Evolutionary conservation across 1,140 invertebrate species (phyloP).

Genomic region (Drosophila kurseongensis): DNA sequence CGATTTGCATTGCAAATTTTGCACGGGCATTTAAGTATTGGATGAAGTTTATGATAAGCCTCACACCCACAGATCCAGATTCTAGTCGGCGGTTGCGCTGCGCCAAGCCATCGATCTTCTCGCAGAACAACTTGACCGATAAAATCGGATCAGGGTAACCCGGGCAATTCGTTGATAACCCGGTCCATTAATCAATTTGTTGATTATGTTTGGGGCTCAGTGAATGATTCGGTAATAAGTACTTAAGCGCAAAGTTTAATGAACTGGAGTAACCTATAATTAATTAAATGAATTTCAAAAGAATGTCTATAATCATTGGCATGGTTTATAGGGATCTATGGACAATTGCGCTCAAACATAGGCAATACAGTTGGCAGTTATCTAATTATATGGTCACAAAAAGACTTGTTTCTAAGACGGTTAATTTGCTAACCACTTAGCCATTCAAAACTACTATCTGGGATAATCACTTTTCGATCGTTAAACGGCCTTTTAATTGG

Average conservation of each 20-base stretch:
- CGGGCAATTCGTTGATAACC: constrained; percentile 15
- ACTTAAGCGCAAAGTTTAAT: constrained; percentile 18
- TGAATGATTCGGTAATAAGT: constrained; percentile 10
- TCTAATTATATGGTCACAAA: not conserved
- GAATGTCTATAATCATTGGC: no score
- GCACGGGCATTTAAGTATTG: constrained; percentile 46
- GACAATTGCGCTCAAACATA: constrained; percentile 36
- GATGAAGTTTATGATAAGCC: constrained; percentile 64
- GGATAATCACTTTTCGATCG: constrained; percentile 14
- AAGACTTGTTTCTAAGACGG: not conserved
- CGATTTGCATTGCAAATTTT: constrained; percentile 73
- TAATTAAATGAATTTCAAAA: not conserved
- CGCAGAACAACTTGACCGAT: constrained; percentile 11
- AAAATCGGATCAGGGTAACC: constrained; percentile 20
- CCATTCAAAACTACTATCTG: not conserved
- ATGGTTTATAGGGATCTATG: not conserved
- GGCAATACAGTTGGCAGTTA: not conserved
- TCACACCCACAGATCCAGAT: constrained; percentile 51
- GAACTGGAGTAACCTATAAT: constrained; percentile 5
- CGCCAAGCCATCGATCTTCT: constrained; percentile 1
- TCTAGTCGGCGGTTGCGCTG: not conserved
- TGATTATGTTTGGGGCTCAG: constrained; percentile 1
- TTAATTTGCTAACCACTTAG: not conserved
- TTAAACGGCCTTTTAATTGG: constrained; percentile 25
- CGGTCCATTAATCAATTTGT: constrained; percentile 23